A percentile compares a stretch with the other conserved stretches of the same genome.
Evolutionary conservation across 2,797 vertebrate species (phyloP).

Genomic region (Lacerta agilis): DNA sequence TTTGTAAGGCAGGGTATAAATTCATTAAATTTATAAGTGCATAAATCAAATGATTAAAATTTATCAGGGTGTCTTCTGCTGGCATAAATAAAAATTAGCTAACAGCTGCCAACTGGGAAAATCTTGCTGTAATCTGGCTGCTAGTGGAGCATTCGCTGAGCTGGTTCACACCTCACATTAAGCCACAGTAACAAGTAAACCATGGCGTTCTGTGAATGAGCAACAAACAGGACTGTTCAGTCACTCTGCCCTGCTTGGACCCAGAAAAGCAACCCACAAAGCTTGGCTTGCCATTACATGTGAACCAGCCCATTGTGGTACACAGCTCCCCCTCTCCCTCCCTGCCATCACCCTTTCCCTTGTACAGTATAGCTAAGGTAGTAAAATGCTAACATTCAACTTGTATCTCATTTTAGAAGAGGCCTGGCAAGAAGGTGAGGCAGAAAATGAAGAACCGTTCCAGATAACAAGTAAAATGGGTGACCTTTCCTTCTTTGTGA

Average conservation of each 20-base stretch:
- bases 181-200: too few species aligned
- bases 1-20: too few species aligned
- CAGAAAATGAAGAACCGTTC: constrained; percentile 89
- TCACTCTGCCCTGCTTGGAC: too few species aligned
- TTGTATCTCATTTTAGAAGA: constrained; percentile 83
- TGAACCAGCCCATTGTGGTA: not conserved
- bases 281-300: too few species aligned
- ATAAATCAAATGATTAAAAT: too few species aligned
- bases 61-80: not conserved
- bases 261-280: too few species aligned
- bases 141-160: not conserved
- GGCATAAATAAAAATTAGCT: not conserved
- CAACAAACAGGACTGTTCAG: too few species aligned
- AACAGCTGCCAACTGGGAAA: not conserved
- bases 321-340: too few species aligned
- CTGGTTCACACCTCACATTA: too few species aligned
- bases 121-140: not conserved
- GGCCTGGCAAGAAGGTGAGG: constrained; percentile 90
- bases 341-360: not conserved
- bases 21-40: too few species aligned
- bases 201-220: too few species aligned
- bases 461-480: constrained; percentile 53
- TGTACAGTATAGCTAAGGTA: not conserved
- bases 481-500: not conserved
- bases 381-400: not conserved